Evolutionary conservation across 2,888 invertebrate genomes (phyloP), one percentile per base, ranked within the genome.

Genomic region (Cosmia pyralina): DNA sequence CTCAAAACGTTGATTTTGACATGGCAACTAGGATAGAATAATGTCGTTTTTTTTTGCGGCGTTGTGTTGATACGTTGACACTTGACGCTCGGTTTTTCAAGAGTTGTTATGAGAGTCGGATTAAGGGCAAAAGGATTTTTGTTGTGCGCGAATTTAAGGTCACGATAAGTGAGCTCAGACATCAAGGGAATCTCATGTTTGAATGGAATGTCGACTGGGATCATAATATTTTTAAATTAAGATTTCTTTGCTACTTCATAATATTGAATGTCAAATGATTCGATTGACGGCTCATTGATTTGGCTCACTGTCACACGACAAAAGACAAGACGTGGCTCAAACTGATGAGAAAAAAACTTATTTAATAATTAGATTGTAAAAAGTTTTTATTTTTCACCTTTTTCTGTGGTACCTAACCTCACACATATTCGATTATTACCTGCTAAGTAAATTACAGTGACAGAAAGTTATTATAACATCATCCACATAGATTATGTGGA

Each of bases 1-100:
- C 74, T 78, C 73, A 75, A 69, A 81, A 75, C 71, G 74, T 83
- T 77, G 66, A 79, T 78, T 85, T 78, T 75, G 75, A 73, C 69
- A 57, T 50, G 28, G 50, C 55, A 83, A 83, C 58, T 66, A 71
- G 15, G 74, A 62, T 55, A 28, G 38, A 71, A 55, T 52, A 34
- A 79, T 70, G 60, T 63, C 53, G 69, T 72, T 78, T 71, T 28
- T 72, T 53, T 67, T 41, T 38, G 41, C 60, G 15, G 15, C 8
- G 17, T 57, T 67, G 57, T 68, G 53, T 52, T 69, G 48, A 69
- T 50, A 69, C 55, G 52, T 52, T 77, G 74, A 58, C 66, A 65
- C 57, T 76, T 80, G 66, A 77, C 46, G 53, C 52, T 53, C 55
- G 53, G 67, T 52, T 64, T 75, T 78, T 79, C 13, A 59, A 76